Base-by-base conservation (phyloP, 2,888 invertebrate genomes). In the Saturnia japonica region DNA sequence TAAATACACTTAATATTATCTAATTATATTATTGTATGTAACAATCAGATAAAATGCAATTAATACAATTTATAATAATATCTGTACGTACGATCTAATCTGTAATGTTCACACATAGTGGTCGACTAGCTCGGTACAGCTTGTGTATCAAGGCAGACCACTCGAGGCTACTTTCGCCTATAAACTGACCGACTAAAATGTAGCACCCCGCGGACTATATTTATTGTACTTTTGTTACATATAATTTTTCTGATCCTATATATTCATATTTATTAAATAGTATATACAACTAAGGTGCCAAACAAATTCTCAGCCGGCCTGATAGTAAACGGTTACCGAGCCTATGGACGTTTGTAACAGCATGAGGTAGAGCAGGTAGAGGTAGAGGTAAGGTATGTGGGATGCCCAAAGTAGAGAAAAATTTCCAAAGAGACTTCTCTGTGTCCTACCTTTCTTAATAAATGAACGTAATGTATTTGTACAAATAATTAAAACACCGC, bases 111-210 rank as follows among this genome's bases (percentile, higher is more conserved):
- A 66, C 64, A 70, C 67, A 34, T 70, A 66, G 67, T 22, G 67
- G 54, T 57, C 14, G 54, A 67, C 70, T 70, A 70, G 70, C 67
- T 51, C n/a, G 54, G 66, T 67, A 25, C 51, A 54, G 54, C 40
- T 71, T 62, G 25, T 51, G 40, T 64, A 64, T 79, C 92, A 93
- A 93, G 93, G 93, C 84, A 88, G 90, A 79, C 93, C 80, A 84
- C 87, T 85, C 77, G 77, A 75, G 77, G 81, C 85, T 84, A 87
- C 91, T 92, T 92, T 92, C 93, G 90, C 90, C 89, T 83, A 79
- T 79, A 78, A 78, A 75, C 75, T 74, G 71, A 74, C 75, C 75
- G 75, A 73, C 80, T 85, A 86, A 85, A 85, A 84, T 84, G 82
- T 79, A 78, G 74, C 81, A 77, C 76, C 74, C 70, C 72, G 69